A percentile compares a stretch with the other conserved stretches of the same genome.
Conservation (phyloP, 2,797 vertebrate genomes). For the Alauda arvensis region DNA sequence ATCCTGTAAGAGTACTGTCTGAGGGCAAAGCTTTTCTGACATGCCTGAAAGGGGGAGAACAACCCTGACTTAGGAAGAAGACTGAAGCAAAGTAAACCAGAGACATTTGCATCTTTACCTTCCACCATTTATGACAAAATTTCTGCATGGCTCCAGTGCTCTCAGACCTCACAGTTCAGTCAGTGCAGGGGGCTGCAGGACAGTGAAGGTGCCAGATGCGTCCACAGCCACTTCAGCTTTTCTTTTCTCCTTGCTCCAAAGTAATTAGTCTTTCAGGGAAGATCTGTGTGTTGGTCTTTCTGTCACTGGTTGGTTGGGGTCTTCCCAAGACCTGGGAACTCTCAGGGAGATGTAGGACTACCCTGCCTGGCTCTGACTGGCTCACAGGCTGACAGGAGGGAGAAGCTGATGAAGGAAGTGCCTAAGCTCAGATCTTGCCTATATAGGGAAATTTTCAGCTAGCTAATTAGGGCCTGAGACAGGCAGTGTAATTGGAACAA, state of each 20-base stretch:
- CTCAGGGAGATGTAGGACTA: neutral
- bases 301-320: neutral
- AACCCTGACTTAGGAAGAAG: neutral
- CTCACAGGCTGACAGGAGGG: neutral
- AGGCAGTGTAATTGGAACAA: slow-evolving; percentile 45
- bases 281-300: neutral
- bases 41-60: neutral
- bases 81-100: neutral
- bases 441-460: slow-evolving; percentile 52
- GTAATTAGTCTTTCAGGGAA: neutral
- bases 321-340: neutral
- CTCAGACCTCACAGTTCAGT: fast-evolving
- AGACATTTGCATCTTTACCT: neutral
- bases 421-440: slow-evolving; percentile 42
- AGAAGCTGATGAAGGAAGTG: slow-evolving; percentile 13
- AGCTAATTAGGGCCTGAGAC: slow-evolving; percentile 26
- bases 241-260: neutral
- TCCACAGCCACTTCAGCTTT: neutral
- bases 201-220: neutral
- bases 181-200: neutral
- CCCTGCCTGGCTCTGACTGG: neutral
- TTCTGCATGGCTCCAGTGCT: fast-evolving
- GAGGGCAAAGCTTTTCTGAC: neutral
- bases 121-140: fast-evolving
- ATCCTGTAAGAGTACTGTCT: neutral